Evolutionary conservation across 2,888 invertebrate species (phyloP).

Genomic region (Trissonchulus sp.): DNA sequence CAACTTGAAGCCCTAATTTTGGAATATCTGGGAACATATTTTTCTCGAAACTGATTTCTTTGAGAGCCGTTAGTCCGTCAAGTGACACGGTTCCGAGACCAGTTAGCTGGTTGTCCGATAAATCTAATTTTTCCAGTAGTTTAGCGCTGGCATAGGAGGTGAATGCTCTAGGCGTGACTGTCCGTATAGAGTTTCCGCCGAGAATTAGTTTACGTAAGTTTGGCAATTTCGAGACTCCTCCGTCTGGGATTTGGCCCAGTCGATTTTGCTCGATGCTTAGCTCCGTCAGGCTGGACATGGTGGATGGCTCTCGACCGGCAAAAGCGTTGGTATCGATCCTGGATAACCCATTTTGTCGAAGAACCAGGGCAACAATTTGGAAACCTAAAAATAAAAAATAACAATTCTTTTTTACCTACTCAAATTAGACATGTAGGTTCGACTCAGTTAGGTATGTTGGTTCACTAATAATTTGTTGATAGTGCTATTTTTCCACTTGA

Average conservation of each 20-base stretch:
- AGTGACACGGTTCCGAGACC: slow-evolving; percentile 16
- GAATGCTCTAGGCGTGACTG: slow-evolving; percentile 42
- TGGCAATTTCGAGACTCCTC: slow-evolving; percentile 29
- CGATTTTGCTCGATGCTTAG: slow-evolving; percentile 44
- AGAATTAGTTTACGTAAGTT: slow-evolving; percentile 36
- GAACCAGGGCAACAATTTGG: slow-evolving; percentile 32
- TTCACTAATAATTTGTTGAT: too few species aligned
- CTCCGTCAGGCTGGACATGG: slow-evolving; percentile 40
- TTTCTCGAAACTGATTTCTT: slow-evolving; percentile 44
- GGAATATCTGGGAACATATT: slow-evolving; percentile 43
- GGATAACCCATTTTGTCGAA: slow-evolving; percentile 44
- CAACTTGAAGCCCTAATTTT: slow-evolving; percentile 38
- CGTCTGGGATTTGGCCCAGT: slow-evolving; percentile 32
- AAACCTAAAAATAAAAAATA: slow-evolving; percentile 20
- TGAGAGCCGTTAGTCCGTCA: slow-evolving; percentile 39
- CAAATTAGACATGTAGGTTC: too few species aligned
- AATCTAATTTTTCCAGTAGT: slow-evolving; percentile 39
- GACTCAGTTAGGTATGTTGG: too few species aligned
- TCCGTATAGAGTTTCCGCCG: slow-evolving; percentile 42
- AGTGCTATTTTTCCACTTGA: too few species aligned
- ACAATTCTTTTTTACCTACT: slow-evolving; percentile 14
- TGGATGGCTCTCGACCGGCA: slow-evolving; percentile 32
- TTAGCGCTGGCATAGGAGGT: slow-evolving; percentile 41
- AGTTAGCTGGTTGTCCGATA: slow-evolving; percentile 31
- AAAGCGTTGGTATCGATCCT: slow-evolving; percentile 43